Evolutionary conservation across 2,797 vertebrate species (phyloP).

Genomic region (Cacajao melanocephalus): DNA sequence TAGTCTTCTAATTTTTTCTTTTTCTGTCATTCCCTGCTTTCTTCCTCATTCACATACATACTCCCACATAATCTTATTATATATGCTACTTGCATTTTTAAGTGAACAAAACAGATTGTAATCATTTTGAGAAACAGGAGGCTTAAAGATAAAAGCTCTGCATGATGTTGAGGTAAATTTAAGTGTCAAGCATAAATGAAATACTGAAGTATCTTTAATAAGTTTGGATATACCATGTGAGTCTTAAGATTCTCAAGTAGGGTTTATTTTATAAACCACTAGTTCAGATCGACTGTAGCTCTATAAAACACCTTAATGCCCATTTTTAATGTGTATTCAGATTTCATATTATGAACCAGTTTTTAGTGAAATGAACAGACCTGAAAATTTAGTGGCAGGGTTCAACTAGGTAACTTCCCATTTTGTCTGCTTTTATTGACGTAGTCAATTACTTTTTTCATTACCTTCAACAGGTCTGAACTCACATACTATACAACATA

Average conservation of each 20-base stretch:
- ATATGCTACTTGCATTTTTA: conserved; percentile 24
- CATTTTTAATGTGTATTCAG: not conserved
- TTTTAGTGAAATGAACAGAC: conserved; percentile 5
- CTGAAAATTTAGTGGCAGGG: not conserved
- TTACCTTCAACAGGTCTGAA: not conserved
- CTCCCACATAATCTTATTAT: conserved; percentile 45
- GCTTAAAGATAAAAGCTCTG: conserved; percentile 11
- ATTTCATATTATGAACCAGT: not conserved
- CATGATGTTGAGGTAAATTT: not conserved
- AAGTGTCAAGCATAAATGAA: not conserved
- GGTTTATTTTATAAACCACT: not conserved
- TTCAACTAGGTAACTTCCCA: not conserved
- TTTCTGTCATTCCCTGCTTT: conserved; percentile 71
- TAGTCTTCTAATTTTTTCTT: conserved; percentile 70
- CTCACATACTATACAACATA: not conserved
- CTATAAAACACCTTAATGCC: not conserved
- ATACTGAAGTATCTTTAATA: not conserved
- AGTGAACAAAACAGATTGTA: conserved; percentile 1
- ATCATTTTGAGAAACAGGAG: not conserved
- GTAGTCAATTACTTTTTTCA: not conserved
- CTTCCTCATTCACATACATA: conserved; percentile 72
- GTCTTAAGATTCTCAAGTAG: not conserved
- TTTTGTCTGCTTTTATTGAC: not conserved
- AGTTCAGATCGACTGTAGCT: not conserved
- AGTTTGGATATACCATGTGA: not conserved